Evolutionary conservation across 2,888 invertebrate genomes (phyloP), one percentile per base, ranked within the genome.

Genomic region (Phytoseiulus persimilis): DNA sequence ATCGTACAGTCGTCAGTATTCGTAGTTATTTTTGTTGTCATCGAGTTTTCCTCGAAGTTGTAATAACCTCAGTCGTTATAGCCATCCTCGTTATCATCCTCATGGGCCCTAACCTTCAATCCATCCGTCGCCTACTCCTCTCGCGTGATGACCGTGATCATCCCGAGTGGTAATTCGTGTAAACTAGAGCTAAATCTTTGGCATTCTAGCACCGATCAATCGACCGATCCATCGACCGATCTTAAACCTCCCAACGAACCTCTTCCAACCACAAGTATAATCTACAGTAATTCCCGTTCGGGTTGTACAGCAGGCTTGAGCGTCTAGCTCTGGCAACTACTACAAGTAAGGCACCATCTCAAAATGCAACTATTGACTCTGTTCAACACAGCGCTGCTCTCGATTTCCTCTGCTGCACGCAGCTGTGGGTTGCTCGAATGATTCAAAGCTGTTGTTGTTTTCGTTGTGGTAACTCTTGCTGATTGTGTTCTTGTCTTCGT

Each of bases 281-380:
- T 65, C 65, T 65, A 65, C 65, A 65, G 65, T 65, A 23, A 65
- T 65, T 65, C 65, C 65, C 65, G 65, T 65, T 65, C 65, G 65
- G 65, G 65, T 65, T 65, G 65, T 65, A 45, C 87, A 87, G 87
- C 87, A 87, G 87, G 87, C 87, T 87, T 87, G 87, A 87, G 87
- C 87, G 33, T 87, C 87, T 87, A 87, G 87, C 87, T 87, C 87
- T 87, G 87, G 87, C 87, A 45, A 87, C 87, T 87, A 87, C 32
- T 87, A n/a, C 87, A 87, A 87, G 87, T 87, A 87, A 87, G 87
- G 87, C 87, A 87, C 87, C 87, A 23, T 87, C 87, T 87, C 87
- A 32, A 87, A 87, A 87, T 87, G 87, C 87, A 87, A 31, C 45
- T 32, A 87, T 28, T 87, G 87, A 32, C n/a, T 32, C 87, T 33